Evolutionary conservation across 2,113 vertebrate species (phyloP).

Genomic region (Ia io): DNA sequence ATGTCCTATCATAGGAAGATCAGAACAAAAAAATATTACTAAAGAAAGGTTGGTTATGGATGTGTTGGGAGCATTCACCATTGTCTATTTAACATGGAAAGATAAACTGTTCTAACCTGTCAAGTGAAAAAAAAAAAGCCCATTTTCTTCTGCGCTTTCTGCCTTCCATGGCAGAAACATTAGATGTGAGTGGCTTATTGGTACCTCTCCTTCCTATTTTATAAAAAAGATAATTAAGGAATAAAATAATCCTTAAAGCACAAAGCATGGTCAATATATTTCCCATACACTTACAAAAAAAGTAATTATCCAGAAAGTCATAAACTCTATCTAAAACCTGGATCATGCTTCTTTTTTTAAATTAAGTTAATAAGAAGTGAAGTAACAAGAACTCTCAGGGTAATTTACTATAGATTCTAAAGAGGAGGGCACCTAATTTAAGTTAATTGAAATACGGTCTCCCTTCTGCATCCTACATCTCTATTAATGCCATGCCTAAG

Average conservation of each 20-base stretch:
- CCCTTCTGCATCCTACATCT: not conserved
- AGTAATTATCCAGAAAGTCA: constrained; percentile 34
- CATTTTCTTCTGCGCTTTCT: not conserved
- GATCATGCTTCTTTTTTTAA: not conserved
- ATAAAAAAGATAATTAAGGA: constrained; percentile 43
- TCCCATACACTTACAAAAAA: constrained; percentile 20
- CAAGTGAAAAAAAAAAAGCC: not conserved
- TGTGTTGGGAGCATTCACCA: not conserved
- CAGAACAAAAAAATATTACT: not conserved
- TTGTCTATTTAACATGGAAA: not conserved
- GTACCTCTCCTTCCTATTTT: not conserved
- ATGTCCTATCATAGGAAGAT: not conserved
- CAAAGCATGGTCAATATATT: constrained; percentile 13
- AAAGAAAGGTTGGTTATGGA: not conserved
- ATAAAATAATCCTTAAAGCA: constrained; percentile 23
- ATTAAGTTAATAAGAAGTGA: not conserved
- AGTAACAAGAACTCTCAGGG: not conserved
- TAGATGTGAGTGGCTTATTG: not conserved
- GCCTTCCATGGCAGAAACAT: not conserved
- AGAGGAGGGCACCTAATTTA: not conserved
- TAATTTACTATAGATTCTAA: not conserved
- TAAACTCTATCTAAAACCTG: not conserved
- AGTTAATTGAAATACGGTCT: not conserved
- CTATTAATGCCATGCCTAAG: not conserved
- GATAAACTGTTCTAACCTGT: not conserved